Evolutionary conservation across 2,113 vertebrate species (phyloP).

Genomic region (Aptenodytes patagonicus): DNA sequence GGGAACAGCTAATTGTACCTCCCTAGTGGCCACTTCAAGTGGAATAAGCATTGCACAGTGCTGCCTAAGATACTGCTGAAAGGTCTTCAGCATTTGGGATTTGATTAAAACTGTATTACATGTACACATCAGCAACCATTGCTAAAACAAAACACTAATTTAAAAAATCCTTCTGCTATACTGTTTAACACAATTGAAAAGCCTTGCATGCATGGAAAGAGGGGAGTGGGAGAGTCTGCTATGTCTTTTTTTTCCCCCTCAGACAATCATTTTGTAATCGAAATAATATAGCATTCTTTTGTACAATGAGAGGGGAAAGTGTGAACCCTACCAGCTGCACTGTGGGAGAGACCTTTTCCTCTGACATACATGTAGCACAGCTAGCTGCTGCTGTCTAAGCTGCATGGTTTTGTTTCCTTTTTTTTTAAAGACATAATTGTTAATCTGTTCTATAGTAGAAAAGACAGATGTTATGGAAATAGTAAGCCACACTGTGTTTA

Average conservation of each 20-base stretch:
- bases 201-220: slow-evolving; percentile 13
- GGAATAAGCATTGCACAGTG: slow-evolving; percentile 81
- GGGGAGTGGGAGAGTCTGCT: not conserved
- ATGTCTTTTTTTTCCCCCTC: not conserved
- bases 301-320: slow-evolving; percentile 23
- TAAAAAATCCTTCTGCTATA: slow-evolving; percentile 66
- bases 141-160: slow-evolving; percentile 76
- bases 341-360: slow-evolving; percentile 38
- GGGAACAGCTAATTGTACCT: slow-evolving; percentile 92
- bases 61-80: slow-evolving; percentile 78
- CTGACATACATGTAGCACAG: slow-evolving; percentile 10
- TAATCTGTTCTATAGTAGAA: slow-evolving; percentile 71
- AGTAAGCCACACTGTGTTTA: slow-evolving; percentile 51
- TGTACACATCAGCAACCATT: slow-evolving; percentile 72
- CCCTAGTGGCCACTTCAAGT: slow-evolving; percentile 88
- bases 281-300: slow-evolving; percentile 40
- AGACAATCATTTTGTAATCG: slow-evolving; percentile 19
- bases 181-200: slow-evolving; percentile 64
- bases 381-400: slow-evolving; percentile 1
- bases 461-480: slow-evolving; percentile 80
- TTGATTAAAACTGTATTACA: slow-evolving; percentile 81
- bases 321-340: slow-evolving; percentile 35
- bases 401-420: not conserved
- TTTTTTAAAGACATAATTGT: slow-evolving; percentile 56
- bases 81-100: slow-evolving; percentile 79